phyloP scores from a whole-genome alignment of 2,797 vertebrate genomes.

The Clamator glandarius region DNA sequence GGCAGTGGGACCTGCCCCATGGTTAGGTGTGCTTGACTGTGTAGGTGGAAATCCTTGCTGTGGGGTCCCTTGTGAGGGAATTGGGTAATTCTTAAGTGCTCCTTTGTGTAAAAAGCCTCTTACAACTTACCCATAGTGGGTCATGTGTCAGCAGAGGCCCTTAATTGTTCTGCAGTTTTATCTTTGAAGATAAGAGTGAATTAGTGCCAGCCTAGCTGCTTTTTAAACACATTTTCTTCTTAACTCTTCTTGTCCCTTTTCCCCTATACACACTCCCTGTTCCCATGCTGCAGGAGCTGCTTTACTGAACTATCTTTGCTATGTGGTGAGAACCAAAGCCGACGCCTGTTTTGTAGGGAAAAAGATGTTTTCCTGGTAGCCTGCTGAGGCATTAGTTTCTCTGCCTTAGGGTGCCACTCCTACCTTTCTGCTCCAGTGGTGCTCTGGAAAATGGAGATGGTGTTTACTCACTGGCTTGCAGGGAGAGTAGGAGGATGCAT shows the following conservation, averaged over 20 bases:
- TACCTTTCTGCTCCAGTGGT: neutral
- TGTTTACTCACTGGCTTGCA: neutral
- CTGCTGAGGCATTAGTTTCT: neutral
- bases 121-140: neutral
- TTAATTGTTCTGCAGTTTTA: constrained; percentile 28
- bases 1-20: neutral
- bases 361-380: neutral
- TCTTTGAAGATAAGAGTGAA: constrained; percentile 36
- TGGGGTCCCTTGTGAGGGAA: neutral
- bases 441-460: neutral
- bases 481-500: neutral
- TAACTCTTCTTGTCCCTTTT: neutral
- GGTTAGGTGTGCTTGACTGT: neutral
- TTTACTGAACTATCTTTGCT: neutral
- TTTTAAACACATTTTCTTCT: neutral
- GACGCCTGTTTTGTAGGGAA: neutral
- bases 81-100: neutral
- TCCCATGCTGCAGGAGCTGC: fast-evolving
- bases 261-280: neutral
- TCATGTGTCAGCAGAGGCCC: constrained; percentile 16
- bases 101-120: constrained; percentile 10
- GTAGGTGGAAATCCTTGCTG: neutral
- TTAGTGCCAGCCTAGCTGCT: neutral
- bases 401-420: neutral
- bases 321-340: fast-evolving